phyloP scores from a whole-genome alignment of 53 echinoderm and acorn worm genomes.

The Hippasteria phrygiana region DNA sequence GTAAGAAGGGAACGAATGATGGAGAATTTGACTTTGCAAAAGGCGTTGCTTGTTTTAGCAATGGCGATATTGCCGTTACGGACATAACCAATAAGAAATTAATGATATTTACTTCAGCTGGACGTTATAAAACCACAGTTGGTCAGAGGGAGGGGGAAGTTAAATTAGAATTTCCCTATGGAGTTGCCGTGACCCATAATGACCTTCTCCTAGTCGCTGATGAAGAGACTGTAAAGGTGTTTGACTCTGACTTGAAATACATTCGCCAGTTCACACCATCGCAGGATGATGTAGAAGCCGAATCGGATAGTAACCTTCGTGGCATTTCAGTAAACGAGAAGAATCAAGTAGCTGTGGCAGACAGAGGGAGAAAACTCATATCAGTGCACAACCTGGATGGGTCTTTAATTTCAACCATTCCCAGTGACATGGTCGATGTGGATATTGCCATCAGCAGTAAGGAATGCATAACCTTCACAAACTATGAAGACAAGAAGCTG shows the following conservation, averaged over 20 bases:
- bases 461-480: not conserved
- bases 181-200: not conserved
- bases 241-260: not conserved
- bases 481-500: not conserved
- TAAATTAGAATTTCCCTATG: not conserved
- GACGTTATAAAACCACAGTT: not conserved
- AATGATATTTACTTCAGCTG: not conserved
- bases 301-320: not conserved
- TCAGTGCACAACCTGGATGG: slow-evolving; percentile 25
- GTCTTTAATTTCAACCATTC: not conserved
- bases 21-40: not conserved
- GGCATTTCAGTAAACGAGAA: not conserved
- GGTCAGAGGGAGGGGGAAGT: not conserved
- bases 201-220: slow-evolving; percentile 4
- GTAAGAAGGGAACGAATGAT: not conserved
- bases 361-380: not conserved
- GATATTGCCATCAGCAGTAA: not conserved
- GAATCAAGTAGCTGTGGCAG: not conserved
- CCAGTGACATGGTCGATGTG: not conserved
- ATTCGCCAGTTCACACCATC: not conserved
- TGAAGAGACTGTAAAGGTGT: not conserved
- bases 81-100: not conserved
- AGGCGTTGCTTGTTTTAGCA: slow-evolving; percentile 7
- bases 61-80: not conserved
- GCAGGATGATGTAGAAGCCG: not conserved